Evolutionary conservation across 2,113 vertebrate species (phyloP).

Genomic region (Phycodurus eques): DNA sequence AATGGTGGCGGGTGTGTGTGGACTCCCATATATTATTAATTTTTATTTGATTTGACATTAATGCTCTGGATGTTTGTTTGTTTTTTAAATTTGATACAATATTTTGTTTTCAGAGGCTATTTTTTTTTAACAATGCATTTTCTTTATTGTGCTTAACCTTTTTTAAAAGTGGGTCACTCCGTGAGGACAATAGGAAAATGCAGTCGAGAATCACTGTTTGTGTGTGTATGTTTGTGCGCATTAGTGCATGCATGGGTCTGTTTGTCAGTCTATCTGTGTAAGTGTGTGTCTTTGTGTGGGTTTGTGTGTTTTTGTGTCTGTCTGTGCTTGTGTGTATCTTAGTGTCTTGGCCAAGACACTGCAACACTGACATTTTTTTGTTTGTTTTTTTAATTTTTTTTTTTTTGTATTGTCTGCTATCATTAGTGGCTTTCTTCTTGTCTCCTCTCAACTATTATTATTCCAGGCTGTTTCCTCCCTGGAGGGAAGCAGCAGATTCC

Average conservation of each 20-base stretch:
- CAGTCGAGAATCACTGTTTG: not conserved
- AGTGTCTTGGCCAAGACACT: conserved; percentile 34
- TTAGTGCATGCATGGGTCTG: not conserved
- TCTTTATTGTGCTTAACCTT: no score
- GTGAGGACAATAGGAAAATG: no score
- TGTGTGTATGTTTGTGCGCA: not conserved
- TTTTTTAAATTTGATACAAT: no score
- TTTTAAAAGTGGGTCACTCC: no score
- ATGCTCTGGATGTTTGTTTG: no score
- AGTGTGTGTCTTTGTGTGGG: conserved; percentile 12
- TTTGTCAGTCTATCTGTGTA: conserved; percentile 28
- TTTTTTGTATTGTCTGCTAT: conserved; percentile 62
- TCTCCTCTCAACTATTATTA: conserved; percentile 62
- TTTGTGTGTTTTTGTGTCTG: not conserved
- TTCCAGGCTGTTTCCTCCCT: conserved; percentile 53
- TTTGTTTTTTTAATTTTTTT: not conserved
- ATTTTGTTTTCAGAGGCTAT: no score
- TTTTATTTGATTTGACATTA: no score
- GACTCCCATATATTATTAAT: no score
- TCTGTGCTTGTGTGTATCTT: not conserved
- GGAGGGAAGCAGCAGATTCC: conserved; percentile 38
- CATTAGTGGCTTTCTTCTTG: conserved; percentile 69
- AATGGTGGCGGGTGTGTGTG: no score
- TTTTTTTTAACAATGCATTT: no score
- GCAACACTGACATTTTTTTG: conserved; percentile 35